Evolutionary conservation across 2,797 vertebrate species (phyloP).

Genomic region (Megalops cyprinoides): DNA sequence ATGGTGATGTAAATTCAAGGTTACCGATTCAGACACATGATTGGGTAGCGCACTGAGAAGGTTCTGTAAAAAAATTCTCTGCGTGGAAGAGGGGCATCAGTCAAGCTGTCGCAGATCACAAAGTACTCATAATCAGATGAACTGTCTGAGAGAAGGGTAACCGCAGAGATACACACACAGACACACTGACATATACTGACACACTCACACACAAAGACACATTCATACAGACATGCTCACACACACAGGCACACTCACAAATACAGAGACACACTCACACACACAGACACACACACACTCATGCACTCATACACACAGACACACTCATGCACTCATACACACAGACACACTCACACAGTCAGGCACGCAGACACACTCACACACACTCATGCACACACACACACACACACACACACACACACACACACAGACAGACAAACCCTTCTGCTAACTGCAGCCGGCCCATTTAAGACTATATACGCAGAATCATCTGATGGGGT

Average conservation of each 20-base stretch:
- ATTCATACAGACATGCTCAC: slow-evolving; percentile 19
- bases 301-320: not conserved
- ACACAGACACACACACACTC: slow-evolving; percentile 9
- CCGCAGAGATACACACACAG: slow-evolving; percentile 3
- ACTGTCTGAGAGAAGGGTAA: slow-evolving; percentile 65
- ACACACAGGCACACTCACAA: slow-evolving; percentile 23
- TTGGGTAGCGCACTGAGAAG: slow-evolving; percentile 83
- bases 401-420: slow-evolving; percentile 11
- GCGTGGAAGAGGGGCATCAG: slow-evolving; percentile 85
- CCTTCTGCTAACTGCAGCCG: slow-evolving; percentile 24
- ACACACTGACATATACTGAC: slow-evolving; percentile 31
- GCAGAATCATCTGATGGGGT: slow-evolving; percentile 51
- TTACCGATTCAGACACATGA: slow-evolving; percentile 88
- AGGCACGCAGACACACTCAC: not conserved
- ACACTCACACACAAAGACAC: too few relatives aligned
- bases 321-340: not conserved
- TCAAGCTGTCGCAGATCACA: slow-evolving; percentile 82
- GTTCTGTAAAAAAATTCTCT: slow-evolving; percentile 86
- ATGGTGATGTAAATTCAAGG: slow-evolving; percentile 96
- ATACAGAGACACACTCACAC: not conserved
- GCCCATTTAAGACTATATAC: slow-evolving; percentile 35
- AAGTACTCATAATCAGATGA: slow-evolving; percentile 81
- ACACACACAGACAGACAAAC: too few relatives aligned
- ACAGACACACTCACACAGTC: too few relatives aligned
- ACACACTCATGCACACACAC: not conserved